Conservation (phyloP, 1,140 invertebrate genomes). For the Drosophila littoralis region DNA sequence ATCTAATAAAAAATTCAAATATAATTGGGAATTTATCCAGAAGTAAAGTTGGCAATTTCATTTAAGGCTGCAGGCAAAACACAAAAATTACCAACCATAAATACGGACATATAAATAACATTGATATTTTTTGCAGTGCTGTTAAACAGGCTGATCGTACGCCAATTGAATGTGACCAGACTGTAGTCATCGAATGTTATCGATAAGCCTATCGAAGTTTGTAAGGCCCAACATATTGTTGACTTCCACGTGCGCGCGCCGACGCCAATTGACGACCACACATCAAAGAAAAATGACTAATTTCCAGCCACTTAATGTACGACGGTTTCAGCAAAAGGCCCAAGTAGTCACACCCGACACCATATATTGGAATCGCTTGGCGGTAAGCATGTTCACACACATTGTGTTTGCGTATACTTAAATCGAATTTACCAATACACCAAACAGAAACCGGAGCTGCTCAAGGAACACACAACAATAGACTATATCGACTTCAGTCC, state of each 20-base stretch:
- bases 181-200: not conserved
- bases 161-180: not conserved
- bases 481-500: slow-evolving; percentile 96
- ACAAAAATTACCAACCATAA: not conserved
- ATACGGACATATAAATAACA: not conserved
- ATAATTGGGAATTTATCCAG: too few species aligned
- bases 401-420: not conserved
- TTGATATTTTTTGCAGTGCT: not conserved
- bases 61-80: too few species aligned
- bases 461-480: slow-evolving; percentile 96
- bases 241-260: slow-evolving; percentile 45
- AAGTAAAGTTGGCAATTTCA: too few species aligned
- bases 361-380: slow-evolving; percentile 93
- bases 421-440: slow-evolving; percentile 54
- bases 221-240: not conserved
- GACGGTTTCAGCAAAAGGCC: slow-evolving; percentile 88
- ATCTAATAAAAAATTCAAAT: not conserved
- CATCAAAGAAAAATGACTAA: slow-evolving; percentile 63
- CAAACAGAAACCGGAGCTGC: slow-evolving; percentile 91
- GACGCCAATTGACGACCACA: not conserved
- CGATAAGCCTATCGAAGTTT: not conserved
- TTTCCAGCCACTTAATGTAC: slow-evolving; percentile 91
- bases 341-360: slow-evolving; percentile 90
- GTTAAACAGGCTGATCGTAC: not conserved
- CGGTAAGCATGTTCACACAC: slow-evolving; percentile 86